These are phyloP conservation scores for Eilema sororculum DNA, from an alignment of 2,888 invertebrate species.

Conservation along the genomic window DNA sequence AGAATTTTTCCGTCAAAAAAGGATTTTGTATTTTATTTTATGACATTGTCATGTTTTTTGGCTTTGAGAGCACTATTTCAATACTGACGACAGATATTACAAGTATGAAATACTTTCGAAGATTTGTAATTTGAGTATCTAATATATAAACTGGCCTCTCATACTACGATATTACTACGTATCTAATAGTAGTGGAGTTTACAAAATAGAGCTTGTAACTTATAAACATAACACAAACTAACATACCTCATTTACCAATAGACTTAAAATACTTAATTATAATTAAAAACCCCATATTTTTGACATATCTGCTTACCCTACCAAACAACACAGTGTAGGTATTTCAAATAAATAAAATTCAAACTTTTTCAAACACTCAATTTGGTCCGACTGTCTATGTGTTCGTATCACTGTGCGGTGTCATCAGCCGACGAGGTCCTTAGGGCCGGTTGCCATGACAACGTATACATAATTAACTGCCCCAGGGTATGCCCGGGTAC, in stretches of 20 bases:
- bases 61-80: too few relatives aligned
- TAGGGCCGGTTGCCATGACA: constrained; percentile 50
- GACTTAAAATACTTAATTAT: too few relatives aligned
- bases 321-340: too few relatives aligned
- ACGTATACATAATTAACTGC: constrained; percentile 55
- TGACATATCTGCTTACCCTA: background rate
- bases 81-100: too few relatives aligned
- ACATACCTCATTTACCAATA: too few relatives aligned
- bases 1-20: too few relatives aligned
- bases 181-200: background rate
- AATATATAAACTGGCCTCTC: too few relatives aligned
- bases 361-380: background rate
- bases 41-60: too few relatives aligned
- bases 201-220: background rate
- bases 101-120: background rate
- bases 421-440: constrained; percentile 40
- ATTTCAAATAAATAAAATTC: background rate
- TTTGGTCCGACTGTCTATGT: constrained; percentile 27
- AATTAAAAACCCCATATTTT: background rate
- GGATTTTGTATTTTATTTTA: too few relatives aligned
- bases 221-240: background rate
- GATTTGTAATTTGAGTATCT: too few relatives aligned
- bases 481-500: constrained; percentile 24
- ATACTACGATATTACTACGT: background rate
- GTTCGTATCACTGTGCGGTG: constrained; percentile 38